Percentiles rank a stretch among this genome's conserved stretches.
These are phyloP conservation scores for Sylvilagus floridanus DNA, from an alignment of 2,797 vertebrate species.

Conservation along the genomic window DNA sequence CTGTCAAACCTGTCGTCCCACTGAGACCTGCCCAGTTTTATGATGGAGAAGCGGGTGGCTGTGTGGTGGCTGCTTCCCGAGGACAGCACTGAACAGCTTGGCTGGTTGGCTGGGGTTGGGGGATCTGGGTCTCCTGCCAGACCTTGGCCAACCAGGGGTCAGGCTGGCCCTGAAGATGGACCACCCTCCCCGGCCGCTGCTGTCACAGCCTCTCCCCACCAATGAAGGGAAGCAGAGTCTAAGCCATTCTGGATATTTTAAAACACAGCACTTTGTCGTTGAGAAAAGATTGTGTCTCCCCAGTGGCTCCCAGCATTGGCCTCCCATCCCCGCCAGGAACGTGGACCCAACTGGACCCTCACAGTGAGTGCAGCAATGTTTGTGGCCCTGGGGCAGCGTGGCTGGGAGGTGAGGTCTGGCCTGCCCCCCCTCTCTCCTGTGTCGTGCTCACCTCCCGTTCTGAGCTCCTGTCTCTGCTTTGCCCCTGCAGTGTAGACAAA, in stretches of 20 bases:
- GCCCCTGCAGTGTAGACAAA: background rate
- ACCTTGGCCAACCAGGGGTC: background rate
- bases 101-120: background rate
- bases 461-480: constrained; percentile 25
- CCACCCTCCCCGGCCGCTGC: background rate
- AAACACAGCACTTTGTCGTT: constrained; percentile 47
- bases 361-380: constrained; percentile 51
- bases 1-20: background rate
- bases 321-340: constrained; percentile 28
- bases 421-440: background rate
- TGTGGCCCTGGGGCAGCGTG: constrained; percentile 8
- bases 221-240: constrained; percentile 1
- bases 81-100: background rate
- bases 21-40: background rate
- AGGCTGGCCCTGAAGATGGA: background rate
- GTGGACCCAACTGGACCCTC: constrained; percentile 51
- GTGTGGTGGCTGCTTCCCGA: background rate
- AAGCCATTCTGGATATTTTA: background rate
- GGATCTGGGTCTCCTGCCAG: background rate
- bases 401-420: background rate
- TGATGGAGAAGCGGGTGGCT: background rate
- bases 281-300: constrained; percentile 22
- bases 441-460: background rate
- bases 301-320: constrained; percentile 23
- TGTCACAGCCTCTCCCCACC: background rate